Percentiles rank a stretch among this genome's conserved stretches.
These are phyloP conservation scores for Lithophane ornitopus DNA, from an alignment of 2,888 invertebrate species.

Conservation along the genomic window DNA sequence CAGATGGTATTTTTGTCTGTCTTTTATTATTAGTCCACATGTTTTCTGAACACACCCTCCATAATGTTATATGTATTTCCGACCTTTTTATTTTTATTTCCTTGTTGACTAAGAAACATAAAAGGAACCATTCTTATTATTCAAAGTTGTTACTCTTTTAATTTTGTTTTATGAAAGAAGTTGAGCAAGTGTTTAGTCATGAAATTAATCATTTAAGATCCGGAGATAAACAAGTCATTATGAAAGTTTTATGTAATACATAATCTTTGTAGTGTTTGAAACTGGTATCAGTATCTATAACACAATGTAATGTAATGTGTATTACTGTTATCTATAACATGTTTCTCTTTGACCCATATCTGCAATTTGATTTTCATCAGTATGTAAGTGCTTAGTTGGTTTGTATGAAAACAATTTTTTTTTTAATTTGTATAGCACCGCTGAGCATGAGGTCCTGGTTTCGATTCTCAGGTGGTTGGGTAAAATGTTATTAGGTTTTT, in stretches of 20 bases:
- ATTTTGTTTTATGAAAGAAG: conserved; percentile 32
- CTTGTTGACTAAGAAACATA: conserved; percentile 23
- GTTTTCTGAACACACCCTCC: conserved; percentile 38
- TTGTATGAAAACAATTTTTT: not conserved
- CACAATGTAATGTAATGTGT: conserved; percentile 9
- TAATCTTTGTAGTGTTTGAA: conserved; percentile 35
- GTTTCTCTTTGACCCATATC: conserved; percentile 40
- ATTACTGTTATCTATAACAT: conserved; percentile 28
- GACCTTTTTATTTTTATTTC: conserved; percentile 38
- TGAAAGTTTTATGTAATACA: conserved; percentile 55
- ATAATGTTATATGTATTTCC: conserved; percentile 27
- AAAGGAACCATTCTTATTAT: conserved; percentile 31
- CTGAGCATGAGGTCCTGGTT: too few species aligned
- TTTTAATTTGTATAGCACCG: too few species aligned
- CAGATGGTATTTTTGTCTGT: conserved; percentile 65
- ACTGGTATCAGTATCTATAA: conserved; percentile 18
- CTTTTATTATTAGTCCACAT: conserved; percentile 57
- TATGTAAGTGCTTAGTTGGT: not conserved
- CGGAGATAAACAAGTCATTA: conserved; percentile 47
- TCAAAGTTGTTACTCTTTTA: conserved; percentile 26
- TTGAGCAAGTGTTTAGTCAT: conserved; percentile 49
- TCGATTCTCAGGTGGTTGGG: too few species aligned
- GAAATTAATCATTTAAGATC: conserved; percentile 48
- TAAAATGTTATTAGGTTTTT: too few species aligned
- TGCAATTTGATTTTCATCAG: conserved; percentile 3